Conservation (phyloP, 2,888 invertebrate species). For the Cephonodes hylas region DNA sequence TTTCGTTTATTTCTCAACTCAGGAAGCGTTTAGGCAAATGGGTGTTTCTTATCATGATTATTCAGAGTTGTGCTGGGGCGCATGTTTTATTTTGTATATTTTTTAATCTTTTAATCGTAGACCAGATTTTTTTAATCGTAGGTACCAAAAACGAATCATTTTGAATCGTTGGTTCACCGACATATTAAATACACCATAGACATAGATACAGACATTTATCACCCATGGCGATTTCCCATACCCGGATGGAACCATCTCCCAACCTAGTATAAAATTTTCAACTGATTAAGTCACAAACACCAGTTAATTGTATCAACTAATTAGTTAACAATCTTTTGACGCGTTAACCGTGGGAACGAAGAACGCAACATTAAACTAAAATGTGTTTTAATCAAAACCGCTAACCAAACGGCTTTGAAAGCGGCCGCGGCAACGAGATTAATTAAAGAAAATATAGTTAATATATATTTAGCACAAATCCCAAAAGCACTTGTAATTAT, state of each 20-base stretch:
- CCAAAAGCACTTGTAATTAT: conserved; percentile 35
- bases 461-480: conserved; percentile 12
- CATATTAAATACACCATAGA: too few relatives aligned
- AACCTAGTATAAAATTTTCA: not conserved
- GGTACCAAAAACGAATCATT: too few relatives aligned
- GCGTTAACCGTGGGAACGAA: not conserved
- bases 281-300: not conserved
- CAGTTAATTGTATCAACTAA: not conserved
- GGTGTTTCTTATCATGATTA: not conserved
- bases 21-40: not conserved
- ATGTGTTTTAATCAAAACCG: not conserved
- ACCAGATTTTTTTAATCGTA: too few relatives aligned
- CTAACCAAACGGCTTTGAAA: not conserved
- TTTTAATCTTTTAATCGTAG: too few relatives aligned
- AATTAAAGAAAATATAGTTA: conserved; percentile 8
- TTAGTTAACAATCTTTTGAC: not conserved
- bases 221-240: too few relatives aligned
- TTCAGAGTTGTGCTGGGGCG: not conserved
- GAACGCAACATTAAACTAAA: not conserved
- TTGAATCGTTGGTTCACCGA: too few relatives aligned
- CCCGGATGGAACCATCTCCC: too few relatives aligned
- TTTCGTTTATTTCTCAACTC: not conserved
- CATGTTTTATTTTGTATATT: too few relatives aligned
- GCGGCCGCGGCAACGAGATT: not conserved
- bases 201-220: too few relatives aligned